Base-by-base conservation (phyloP, 2,113 vertebrate genomes). In the Psilopsiagon aurifrons region DNA sequence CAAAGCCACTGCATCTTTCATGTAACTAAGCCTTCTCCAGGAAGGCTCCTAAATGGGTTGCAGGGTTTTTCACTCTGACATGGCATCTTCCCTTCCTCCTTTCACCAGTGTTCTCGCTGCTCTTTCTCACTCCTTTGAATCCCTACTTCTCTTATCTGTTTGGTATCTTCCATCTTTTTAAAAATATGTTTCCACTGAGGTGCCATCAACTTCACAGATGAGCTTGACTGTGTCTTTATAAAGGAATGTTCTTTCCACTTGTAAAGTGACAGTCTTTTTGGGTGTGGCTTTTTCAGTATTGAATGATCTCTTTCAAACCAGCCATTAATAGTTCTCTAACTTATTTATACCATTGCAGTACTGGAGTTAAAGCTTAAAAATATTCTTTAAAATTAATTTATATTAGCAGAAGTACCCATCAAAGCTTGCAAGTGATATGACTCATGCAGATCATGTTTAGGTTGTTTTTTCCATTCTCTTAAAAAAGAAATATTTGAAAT, bases 11-110 rank as follows among this genome's bases (percentile, higher is more conserved):
- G 35, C 63, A 25, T 76, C 14, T 67, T 20, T 71, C 37, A 29
- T 28, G 4, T 68, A 78, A 46, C 15, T 54, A 55, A 49, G 1
- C 3, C 22, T 39, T 9, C 17, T 37, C 27, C 29, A 63, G 35
- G 2, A 1, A 13, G 37, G 2, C 1, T 83, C 17, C 28, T 57
- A 3, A 1, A 22, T 6, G 15, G 9, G 4, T 4, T 66, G 9
- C 16, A 29, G 4, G 7, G 4, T 0, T n/a, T 63, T 88, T 64
- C 51, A 24, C 17, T 80, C 14, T 64, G 13, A 2, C 14, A 25
- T 8, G 4, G 4, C 7, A 49, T 25, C 23, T 87, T 63, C 4
- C 49, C 14, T 39, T 90, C 15, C 2, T 29, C 33, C 17, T 74
- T 24, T 63, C 7, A n/a, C 11, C 12, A 79, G 15, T 11, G 2